Percentiles rank a stretch among this genome's conserved stretches.
These are phyloP conservation scores for Galeopterus variegatus DNA, from an alignment of 2,113 vertebrate genomes.

Conservation along the genomic window DNA sequence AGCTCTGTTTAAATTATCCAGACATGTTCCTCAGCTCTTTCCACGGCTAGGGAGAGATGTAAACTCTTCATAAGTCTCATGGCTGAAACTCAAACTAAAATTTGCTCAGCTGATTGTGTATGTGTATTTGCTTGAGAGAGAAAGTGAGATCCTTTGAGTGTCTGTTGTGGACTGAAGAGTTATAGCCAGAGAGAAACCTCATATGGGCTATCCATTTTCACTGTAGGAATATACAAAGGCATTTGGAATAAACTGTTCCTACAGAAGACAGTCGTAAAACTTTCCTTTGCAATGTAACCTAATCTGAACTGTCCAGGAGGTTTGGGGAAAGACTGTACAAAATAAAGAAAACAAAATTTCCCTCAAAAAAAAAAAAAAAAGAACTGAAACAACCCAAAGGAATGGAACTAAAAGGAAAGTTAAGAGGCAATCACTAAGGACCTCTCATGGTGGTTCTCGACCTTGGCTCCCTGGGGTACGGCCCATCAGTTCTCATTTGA, in stretches of 20 bases:
- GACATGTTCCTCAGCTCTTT: background rate
- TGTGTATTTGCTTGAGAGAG: background rate
- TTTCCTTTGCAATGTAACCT: background rate
- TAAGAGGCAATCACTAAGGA: background rate
- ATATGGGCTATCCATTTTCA: background rate
- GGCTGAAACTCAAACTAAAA: background rate
- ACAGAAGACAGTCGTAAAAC: background rate
- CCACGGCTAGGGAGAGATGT: background rate
- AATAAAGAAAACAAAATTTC: background rate
- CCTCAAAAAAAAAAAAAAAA: background rate
- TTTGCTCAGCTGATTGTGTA: background rate
- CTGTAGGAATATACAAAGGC: background rate
- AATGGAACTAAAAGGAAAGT: background rate
- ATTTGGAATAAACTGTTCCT: background rate
- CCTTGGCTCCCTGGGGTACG: too few relatives aligned
- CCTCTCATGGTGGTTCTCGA: background rate
- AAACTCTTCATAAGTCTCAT: background rate
- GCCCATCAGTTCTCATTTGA: too few relatives aligned
- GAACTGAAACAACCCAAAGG: background rate
- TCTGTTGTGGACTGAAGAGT: background rate
- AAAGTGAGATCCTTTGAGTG: too few relatives aligned
- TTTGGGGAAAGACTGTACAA: background rate
- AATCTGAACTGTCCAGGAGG: background rate
- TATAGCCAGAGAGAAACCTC: slow-evolving; percentile 6
- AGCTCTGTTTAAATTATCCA: background rate